phyloP scores from a whole-genome alignment of 2,888 invertebrate genomes.

The Dynastes tityus region DNA sequence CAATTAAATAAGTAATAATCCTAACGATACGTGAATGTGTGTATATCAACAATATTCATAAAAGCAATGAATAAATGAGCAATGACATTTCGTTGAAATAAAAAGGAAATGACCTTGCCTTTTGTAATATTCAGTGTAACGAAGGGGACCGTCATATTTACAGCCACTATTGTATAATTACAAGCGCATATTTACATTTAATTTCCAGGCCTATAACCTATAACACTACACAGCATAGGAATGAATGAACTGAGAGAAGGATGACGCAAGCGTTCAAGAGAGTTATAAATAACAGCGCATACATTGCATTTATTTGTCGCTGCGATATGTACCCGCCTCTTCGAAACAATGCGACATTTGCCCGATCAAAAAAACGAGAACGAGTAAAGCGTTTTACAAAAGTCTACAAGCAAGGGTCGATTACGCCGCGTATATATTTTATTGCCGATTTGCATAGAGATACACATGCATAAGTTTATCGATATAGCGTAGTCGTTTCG shows the following conservation, averaged over 20 bases:
- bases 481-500: too few relatives aligned
- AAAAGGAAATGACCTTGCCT: conserved; percentile 16
- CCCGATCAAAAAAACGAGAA: too few relatives aligned
- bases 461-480: too few relatives aligned
- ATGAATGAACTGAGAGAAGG: conserved; percentile 8
- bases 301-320: neutral
- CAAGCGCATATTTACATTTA: conserved; percentile 14
- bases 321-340: too few relatives aligned
- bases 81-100: neutral
- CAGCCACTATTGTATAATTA: conserved; percentile 22
- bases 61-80: neutral
- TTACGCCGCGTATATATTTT: too few relatives aligned
- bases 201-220: neutral
- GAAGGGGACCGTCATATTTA: conserved; percentile 10
- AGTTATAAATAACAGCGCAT: conserved; percentile 7
- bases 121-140: neutral
- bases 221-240: neutral
- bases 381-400: too few relatives aligned
- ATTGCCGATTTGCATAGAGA: too few relatives aligned
- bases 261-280: conserved; percentile 11
- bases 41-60: neutral
- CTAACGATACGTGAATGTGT: too few relatives aligned
- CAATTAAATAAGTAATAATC: too few relatives aligned
- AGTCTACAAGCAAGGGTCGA: too few relatives aligned
- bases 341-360: too few relatives aligned